These are phyloP conservation scores for Neopelma chrysocephalum DNA, from an alignment of 2,797 vertebrate genomes.

Conservation along the genomic window DNA sequence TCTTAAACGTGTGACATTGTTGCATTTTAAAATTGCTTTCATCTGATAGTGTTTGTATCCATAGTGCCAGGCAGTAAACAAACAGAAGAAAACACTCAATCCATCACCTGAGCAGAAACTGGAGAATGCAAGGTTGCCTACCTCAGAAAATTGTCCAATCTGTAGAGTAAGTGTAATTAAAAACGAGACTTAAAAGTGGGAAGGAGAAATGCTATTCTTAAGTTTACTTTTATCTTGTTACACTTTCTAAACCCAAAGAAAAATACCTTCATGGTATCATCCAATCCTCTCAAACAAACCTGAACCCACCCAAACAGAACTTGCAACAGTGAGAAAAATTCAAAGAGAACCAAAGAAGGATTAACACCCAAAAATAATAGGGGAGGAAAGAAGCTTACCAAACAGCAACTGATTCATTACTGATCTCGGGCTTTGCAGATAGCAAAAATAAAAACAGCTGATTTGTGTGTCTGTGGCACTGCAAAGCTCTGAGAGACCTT, in stretches of 20 bases:
- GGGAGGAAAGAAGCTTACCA: not conserved
- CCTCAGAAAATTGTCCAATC: not conserved
- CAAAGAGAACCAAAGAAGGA: not conserved
- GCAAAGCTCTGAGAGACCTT: not conserved
- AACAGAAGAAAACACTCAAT: not conserved
- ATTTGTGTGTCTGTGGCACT: not conserved
- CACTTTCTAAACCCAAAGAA: not conserved
- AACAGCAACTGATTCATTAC: not conserved
- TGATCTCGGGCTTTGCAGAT: not conserved
- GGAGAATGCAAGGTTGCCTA: not conserved
- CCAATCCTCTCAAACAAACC: not conserved
- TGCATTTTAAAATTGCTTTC: conserved; percentile 1
- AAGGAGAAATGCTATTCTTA: not conserved
- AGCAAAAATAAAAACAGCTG: not conserved
- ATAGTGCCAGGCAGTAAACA: not conserved
- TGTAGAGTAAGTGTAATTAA: not conserved
- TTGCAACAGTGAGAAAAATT: not conserved
- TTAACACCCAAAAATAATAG: not conserved
- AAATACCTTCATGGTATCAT: not conserved
- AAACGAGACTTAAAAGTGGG: not conserved
- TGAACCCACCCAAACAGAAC: not conserved
- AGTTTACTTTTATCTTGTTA: not conserved
- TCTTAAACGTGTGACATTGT: not conserved
- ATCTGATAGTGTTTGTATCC: not conserved
- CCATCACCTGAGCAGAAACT: not conserved